Base-by-base conservation (phyloP, 1,140 invertebrate species). In the Harpegnathos saltator region DNA sequence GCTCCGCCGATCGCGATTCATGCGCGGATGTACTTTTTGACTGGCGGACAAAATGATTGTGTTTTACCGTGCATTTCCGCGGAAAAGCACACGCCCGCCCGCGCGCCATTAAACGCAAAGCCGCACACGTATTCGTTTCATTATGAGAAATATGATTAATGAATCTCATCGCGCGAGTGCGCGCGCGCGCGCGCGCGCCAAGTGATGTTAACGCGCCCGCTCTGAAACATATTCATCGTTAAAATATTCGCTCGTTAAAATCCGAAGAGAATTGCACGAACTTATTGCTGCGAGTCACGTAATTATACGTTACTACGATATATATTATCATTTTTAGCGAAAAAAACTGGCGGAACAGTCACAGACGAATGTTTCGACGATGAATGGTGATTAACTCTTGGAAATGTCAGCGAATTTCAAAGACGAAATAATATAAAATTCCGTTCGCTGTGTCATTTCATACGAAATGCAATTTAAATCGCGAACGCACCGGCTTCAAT, bases 171-270 rank as follows among this genome's bases (percentile, higher is more conserved):
- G 65, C 24, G 22, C 62, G 26, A 54, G n/a, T n/a, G n/a, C n/a
- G n/a, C n/a, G n/a, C n/a, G n/a, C n/a, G n/a, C n/a, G n/a, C n/a
- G n/a, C n/a, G n/a, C n/a, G n/a, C n/a, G n/a, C n/a, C n/a, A n/a
- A 77, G 62, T 50, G 38, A 71, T 54, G 33, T 48, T 71, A 58
- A 59, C 50, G 38, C 65, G n/a, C 59, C 38, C 38, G 24, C 24
- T n/a, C 22, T 69, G 65, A 38, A 77, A 80, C 65, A 48, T 58
- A 78, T 78, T 78, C 75, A 29, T 78, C 33, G 58, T 78, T 78
- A 78, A 78, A 78, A 69, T 54, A 69, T 80, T 71, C 75, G 75
- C 69, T 80, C 75, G 75, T 80, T 80, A 80, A 80, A 80, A 80
- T 59, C 52, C 69, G 63, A 80, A 71, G 52, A 71, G 65, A 26